Conservation (phyloP, 2,113 vertebrate species). For the Phoenicopterus ruber region DNA sequence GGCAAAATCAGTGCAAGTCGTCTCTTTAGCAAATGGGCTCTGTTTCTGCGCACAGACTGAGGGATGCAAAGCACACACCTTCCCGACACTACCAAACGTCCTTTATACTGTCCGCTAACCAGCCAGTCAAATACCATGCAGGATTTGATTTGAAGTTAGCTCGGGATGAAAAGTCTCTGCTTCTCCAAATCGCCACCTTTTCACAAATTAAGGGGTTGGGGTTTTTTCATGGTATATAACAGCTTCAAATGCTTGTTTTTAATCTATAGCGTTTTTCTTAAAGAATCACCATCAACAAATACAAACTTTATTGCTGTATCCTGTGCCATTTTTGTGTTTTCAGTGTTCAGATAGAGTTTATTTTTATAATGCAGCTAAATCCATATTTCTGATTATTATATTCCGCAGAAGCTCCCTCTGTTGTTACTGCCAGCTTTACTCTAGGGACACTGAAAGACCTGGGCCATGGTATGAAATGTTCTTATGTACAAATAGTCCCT, state of each 20-base stretch:
- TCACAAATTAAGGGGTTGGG: neutral
- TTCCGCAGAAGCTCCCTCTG: neutral
- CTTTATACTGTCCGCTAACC: neutral
- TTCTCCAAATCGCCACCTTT: neutral
- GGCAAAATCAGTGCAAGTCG: neutral
- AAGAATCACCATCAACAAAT: neutral
- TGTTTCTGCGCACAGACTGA: neutral
- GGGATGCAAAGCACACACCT: neutral
- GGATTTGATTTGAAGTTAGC: neutral
- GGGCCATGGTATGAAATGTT: neutral
- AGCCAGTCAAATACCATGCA: neutral
- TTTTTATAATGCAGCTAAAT: neutral
- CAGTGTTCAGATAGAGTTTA: neutral
- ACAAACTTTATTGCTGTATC: neutral
- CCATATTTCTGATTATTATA: neutral
- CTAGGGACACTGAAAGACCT: neutral
- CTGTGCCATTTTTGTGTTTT: neutral
- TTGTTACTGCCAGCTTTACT: neutral
- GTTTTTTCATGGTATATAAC: neutral
- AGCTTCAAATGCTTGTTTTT: neutral
- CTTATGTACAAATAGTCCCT: neutral
- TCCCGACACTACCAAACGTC: neutral
- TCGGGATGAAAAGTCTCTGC: neutral
- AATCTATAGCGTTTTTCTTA: neutral
- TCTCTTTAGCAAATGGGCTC: neutral